Conservation (phyloP, 92 coral and sea anemone species). For the Actinernus sp. region DNA sequence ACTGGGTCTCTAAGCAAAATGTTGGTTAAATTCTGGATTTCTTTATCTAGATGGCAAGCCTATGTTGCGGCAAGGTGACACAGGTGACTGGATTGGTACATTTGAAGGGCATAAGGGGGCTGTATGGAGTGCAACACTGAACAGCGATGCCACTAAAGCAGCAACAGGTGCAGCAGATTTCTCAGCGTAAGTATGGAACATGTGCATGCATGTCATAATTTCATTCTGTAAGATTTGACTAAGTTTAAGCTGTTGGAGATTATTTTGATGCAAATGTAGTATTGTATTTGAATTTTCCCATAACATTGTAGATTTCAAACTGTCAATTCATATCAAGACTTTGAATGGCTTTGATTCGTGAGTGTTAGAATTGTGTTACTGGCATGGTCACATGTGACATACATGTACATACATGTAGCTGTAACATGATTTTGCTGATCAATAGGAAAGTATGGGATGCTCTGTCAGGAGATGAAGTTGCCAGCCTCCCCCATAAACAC, state of each 20-base stretch:
- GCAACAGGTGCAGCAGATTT: constrained; percentile 99
- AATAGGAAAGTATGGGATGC: constrained; percentile 98
- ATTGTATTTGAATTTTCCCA: too few relatives aligned
- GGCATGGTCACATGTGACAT: too few relatives aligned
- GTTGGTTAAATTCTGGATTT: background rate
- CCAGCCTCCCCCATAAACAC: constrained; percentile 92
- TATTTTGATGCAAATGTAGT: too few relatives aligned
- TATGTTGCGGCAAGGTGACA: constrained; percentile 96
- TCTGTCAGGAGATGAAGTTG: constrained; percentile 80
- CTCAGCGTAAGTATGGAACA: constrained; percentile 80
- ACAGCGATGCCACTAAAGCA: constrained; percentile 91
- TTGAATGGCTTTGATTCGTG: too few relatives aligned
- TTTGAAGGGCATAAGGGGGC: constrained; percentile 99
- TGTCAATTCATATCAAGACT: too few relatives aligned
- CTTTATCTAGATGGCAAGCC: constrained; percentile 99
- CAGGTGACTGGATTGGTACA: constrained; percentile 99
- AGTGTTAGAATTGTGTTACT: too few relatives aligned
- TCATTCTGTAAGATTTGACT: too few relatives aligned
- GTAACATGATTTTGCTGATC: background rate
- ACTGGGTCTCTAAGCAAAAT: background rate
- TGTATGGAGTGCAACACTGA: constrained; percentile 96
- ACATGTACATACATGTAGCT: too few relatives aligned
- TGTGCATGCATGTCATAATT: background rate
- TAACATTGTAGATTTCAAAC: too few relatives aligned
- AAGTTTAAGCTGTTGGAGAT: too few relatives aligned